A percentile compares a stretch with the other conserved stretches of the same genome.
Conservation (phyloP, 2,113 vertebrate species). For the Oncorhynchus mykiss region DNA sequence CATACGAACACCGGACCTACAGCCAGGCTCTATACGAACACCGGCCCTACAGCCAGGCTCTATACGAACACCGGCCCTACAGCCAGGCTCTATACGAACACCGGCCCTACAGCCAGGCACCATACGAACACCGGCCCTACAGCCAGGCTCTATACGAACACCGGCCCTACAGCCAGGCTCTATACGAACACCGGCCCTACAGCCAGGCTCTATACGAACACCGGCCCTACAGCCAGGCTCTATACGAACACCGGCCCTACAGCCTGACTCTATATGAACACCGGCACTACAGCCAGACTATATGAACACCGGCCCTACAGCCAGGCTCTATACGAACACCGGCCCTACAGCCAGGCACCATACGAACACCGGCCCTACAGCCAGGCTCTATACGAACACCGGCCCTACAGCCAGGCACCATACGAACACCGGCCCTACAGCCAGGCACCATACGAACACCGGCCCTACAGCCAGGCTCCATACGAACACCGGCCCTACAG, state of each 20-base stretch:
- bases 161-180: too few species aligned
- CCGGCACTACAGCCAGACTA: too few species aligned
- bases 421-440: too few species aligned
- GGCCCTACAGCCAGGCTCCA: conserved; percentile 20
- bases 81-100: neutral
- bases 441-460: conserved; percentile 12
- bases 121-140: too few species aligned
- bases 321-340: conserved; percentile 14
- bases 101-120: too few species aligned
- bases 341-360: conserved; percentile 20
- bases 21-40: conserved; percentile 11
- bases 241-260: neutral
- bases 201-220: conserved; percentile 29
- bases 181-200: conserved; percentile 23
- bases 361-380: conserved; percentile 20
- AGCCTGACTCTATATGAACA: too few species aligned
- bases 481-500: conserved; percentile 20
- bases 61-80: conserved; percentile 28
- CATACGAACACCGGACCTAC: too few species aligned
- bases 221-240: neutral
- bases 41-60: conserved; percentile 10
- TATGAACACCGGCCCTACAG: too few species aligned
- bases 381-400: neutral
- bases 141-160: too few species aligned
- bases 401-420: too few species aligned